Conservation (phyloP, 2,113 vertebrate genomes). For the Abramis brama region DNA sequence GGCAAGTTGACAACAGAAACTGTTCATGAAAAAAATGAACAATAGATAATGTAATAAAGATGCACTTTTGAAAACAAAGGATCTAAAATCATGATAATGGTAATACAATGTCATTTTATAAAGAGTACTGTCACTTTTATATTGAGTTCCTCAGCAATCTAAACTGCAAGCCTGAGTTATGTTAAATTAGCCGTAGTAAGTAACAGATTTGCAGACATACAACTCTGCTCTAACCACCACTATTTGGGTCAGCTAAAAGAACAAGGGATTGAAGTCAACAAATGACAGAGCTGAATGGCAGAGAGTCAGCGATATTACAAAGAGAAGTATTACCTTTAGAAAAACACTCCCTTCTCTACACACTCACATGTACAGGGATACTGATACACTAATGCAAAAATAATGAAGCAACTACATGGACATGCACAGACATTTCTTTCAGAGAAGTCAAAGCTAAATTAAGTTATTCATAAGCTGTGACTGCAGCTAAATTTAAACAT, state of each 20-base stretch:
- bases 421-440: neutral
- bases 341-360: neutral
- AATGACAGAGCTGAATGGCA: neutral
- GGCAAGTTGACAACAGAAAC: neutral
- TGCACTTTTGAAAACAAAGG: neutral
- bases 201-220: neutral
- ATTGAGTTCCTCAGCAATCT: neutral
- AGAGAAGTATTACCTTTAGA: neutral
- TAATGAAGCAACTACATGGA: neutral
- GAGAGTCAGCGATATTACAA: conserved; percentile 1
- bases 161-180: neutral
- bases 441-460: neutral
- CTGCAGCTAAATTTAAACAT: neutral
- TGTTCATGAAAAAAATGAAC: neutral
- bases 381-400: neutral
- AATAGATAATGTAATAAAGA: neutral
- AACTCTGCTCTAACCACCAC: neutral
- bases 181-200: neutral
- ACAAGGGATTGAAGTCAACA: neutral
- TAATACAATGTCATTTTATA: neutral
- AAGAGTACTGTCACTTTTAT: neutral
- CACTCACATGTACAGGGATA: neutral
- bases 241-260: conserved; percentile 10
- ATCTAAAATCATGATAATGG: neutral
- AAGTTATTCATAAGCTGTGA: neutral